These are phyloP conservation scores for Antigone vipio DNA, from an alignment of 2,113 vertebrate genomes.

Conservation along the genomic window DNA sequence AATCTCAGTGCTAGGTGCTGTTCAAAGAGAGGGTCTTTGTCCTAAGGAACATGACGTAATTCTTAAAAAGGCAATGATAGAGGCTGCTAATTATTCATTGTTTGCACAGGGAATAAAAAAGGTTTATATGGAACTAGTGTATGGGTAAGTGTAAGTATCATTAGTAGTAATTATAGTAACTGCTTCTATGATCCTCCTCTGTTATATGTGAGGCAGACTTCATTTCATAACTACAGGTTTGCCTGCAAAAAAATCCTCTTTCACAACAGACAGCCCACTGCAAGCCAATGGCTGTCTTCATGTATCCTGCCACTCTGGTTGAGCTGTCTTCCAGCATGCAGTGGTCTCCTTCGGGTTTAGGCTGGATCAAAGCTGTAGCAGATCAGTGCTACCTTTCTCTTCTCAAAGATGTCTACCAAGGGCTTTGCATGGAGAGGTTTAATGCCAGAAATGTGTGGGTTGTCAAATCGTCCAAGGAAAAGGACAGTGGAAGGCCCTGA, in stretches of 20 bases:
- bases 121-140: neutral
- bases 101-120: slow-evolving; percentile 20
- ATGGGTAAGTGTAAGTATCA: slow-evolving; percentile 17
- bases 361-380: neutral
- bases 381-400: fast-evolving
- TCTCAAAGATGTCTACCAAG: fast-evolving
- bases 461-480: neutral
- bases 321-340: neutral
- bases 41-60: neutral
- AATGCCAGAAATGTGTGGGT: neutral
- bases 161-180: slow-evolving; percentile 37
- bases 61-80: neutral
- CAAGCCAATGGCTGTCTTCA: neutral
- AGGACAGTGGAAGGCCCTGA: neutral
- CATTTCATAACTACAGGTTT: slow-evolving; percentile 28
- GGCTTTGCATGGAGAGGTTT: neutral
- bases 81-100: slow-evolving; percentile 33
- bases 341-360: neutral
- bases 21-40: slow-evolving; percentile 20
- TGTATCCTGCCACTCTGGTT: fast-evolving
- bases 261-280: neutral
- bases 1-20: neutral
- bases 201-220: slow-evolving; percentile 18
- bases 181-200: slow-evolving; percentile 44
- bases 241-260: slow-evolving; percentile 36